These are phyloP conservation scores for Mus caroli DNA, from an alignment of 2,797 vertebrate genomes.

Conservation along the genomic window DNA sequence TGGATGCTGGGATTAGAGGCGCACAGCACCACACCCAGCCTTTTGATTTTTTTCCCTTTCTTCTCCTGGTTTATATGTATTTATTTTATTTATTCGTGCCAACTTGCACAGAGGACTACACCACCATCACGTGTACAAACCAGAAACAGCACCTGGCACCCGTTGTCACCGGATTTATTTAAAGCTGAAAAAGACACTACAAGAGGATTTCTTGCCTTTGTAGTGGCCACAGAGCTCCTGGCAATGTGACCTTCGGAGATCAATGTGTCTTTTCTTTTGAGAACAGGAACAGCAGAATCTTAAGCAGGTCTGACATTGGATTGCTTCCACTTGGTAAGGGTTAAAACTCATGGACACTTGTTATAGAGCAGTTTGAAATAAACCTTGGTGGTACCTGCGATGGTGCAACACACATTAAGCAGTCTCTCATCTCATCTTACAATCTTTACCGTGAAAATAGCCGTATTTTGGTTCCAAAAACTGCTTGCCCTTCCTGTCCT, in stretches of 20 bases:
- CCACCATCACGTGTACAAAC: conserved; percentile 33
- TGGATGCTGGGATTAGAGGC: background rate
- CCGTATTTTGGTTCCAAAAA: no score
- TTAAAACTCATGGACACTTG: no score
- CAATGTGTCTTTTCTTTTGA: conserved; percentile 95
- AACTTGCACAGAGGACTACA: conserved; percentile 62
- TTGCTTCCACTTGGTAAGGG: no score
- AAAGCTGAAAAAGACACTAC: conserved; percentile 95
- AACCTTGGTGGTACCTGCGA: no score
- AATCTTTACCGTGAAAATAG: no score
- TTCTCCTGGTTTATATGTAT: conserved; percentile 70
- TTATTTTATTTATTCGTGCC: conserved; percentile 70
- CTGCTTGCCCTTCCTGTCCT: no score
- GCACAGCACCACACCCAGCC: background rate
- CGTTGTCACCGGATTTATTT: conserved; percentile 93
- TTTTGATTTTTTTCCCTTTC: no score
- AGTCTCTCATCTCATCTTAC: no score
- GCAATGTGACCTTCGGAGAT: conserved; percentile 94
- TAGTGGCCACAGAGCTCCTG: conserved; percentile 97
- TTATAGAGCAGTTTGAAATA: no score
- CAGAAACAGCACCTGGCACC: background rate
- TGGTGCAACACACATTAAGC: no score
- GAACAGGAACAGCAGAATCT: conserved; percentile 94
- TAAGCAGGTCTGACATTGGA: conserved; percentile 90
- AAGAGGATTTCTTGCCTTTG: conserved; percentile 94